A percentile compares a stretch with the other conserved stretches of the same genome.
Conservation (phyloP, 2,797 vertebrate genomes). For the Pseudomugil tenellus region DNA sequence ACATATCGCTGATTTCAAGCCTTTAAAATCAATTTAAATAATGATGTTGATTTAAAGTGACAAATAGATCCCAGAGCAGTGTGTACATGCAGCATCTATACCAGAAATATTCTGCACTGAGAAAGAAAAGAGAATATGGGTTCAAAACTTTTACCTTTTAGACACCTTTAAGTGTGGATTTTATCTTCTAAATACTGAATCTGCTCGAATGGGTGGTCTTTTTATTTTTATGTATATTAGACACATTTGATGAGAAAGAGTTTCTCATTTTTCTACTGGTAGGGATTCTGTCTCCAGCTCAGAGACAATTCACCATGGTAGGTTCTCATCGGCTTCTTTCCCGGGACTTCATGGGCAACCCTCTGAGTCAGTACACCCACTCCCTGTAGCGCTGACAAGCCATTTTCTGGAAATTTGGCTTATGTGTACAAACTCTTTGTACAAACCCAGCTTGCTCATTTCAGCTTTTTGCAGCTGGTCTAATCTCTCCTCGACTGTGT, state of each 20-base stretch:
- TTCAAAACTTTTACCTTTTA: not conserved
- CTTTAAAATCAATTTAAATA: not conserved
- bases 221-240: too few species aligned
- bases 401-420: conserved; percentile 29
- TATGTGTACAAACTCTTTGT: conserved; percentile 9
- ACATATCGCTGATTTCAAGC: not conserved
- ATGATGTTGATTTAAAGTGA: not conserved
- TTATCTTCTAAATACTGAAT: not conserved
- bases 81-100: not conserved
- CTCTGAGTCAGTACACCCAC: conserved; percentile 55
- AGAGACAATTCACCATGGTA: conserved; percentile 4
- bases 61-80: not conserved
- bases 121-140: too few species aligned
- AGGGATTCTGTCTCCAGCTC: not conserved
- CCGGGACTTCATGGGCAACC: conserved; percentile 47
- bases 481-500: conserved; percentile 9
- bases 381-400: conserved; percentile 31
- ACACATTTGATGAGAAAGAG: not conserved
- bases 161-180: not conserved
- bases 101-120: not conserved
- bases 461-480: not conserved
- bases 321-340: conserved; percentile 24
- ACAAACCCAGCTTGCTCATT: conserved; percentile 13
- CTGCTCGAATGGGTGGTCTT: not conserved
- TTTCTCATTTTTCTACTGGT: not conserved